A percentile compares a stretch with the other conserved stretches of the same genome.
phyloP scores from a whole-genome alignment of 2,113 vertebrate species.

The Chaenogobius annularis region DNA sequence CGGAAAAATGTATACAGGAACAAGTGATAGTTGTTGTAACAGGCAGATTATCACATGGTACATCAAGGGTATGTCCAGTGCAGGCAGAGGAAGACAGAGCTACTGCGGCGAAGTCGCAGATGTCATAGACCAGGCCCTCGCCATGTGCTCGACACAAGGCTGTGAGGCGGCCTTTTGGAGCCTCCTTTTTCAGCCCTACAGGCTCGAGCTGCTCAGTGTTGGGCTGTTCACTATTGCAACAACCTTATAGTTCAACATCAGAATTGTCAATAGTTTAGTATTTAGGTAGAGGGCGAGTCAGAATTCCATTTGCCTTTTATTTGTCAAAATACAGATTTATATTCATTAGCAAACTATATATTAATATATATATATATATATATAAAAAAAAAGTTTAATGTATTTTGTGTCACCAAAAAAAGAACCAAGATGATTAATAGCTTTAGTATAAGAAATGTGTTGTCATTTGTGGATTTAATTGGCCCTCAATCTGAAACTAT shows the following conservation, averaged over 20 bases:
- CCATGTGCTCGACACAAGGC: slow-evolving; percentile 38
- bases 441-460: not conserved
- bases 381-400: not conserved
- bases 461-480: not conserved
- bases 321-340: not conserved
- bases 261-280: not conserved
- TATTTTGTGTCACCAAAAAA: not conserved
- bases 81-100: slow-evolving; percentile 33
- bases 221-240: not conserved
- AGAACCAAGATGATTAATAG: not conserved
- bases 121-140: slow-evolving; percentile 58
- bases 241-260: too few relatives aligned
- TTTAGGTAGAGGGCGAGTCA: not conserved
- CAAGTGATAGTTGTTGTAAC: slow-evolving; percentile 53
- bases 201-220: slow-evolving; percentile 6
- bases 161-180: slow-evolving; percentile 31
- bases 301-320: not conserved
- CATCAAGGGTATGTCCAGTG: slow-evolving; percentile 40
- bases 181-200: slow-evolving; percentile 18
- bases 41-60: slow-evolving; percentile 47
- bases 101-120: slow-evolving; percentile 55
- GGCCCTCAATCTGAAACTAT: not conserved
- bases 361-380: too few relatives aligned
- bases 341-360: too few relatives aligned
- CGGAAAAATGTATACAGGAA: slow-evolving; percentile 20